A percentile compares a stretch with the other conserved stretches of the same genome.
phyloP scores from a whole-genome alignment of 2,888 invertebrate genomes.

The Eupithecia subumbrata region DNA sequence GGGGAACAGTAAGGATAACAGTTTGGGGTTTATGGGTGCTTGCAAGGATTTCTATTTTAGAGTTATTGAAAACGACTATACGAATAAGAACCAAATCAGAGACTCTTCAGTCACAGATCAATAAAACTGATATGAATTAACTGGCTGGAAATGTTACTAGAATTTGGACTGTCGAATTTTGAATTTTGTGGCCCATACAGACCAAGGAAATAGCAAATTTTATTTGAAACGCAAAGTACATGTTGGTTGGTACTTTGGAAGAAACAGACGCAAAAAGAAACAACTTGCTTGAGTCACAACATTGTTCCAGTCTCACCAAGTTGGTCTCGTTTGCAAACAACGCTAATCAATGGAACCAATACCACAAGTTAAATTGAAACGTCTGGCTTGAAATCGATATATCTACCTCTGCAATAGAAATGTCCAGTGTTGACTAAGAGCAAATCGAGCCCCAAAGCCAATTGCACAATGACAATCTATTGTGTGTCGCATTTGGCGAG shows the following conservation, averaged over 20 bases:
- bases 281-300: neutral
- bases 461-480: slow-evolving; percentile 56
- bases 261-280: neutral
- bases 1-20: slow-evolving; percentile 24
- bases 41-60: neutral
- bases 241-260: neutral
- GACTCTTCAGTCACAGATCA: neutral
- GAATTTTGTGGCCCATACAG: neutral
- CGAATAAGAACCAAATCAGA: neutral
- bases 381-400: neutral
- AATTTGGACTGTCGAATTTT: neutral
- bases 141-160: neutral
- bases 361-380: slow-evolving; percentile 1
- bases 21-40: slow-evolving; percentile 20
- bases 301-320: neutral
- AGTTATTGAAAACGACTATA: neutral
- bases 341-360: neutral
- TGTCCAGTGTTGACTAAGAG: slow-evolving; percentile 8
- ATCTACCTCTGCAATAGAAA: neutral
- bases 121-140: neutral
- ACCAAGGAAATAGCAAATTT: neutral
- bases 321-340: neutral
- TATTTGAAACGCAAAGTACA: too few relatives aligned
- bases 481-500: slow-evolving; percentile 57
- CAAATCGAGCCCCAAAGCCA: slow-evolving; percentile 37